Conservation (phyloP, 2,888 invertebrate species). For the Beris morrisii region DNA sequence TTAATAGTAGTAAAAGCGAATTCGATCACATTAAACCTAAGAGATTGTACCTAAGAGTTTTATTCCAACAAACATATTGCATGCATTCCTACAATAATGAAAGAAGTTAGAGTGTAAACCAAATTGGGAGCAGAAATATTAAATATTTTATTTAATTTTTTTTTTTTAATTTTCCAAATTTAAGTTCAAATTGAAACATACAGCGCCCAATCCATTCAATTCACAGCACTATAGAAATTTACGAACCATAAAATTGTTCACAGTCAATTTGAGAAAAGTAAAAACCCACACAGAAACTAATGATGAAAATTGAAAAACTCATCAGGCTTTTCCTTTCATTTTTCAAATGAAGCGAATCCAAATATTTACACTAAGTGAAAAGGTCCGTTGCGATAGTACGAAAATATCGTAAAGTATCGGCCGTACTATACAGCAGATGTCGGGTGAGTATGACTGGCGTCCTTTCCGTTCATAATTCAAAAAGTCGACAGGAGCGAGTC, state of each 20-base stretch:
- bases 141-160: no score
- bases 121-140: no score
- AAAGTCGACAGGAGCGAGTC: slow-evolving; percentile 27
- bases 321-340: slow-evolving; percentile 12
- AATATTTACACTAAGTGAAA: slow-evolving; percentile 28
- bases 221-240: slow-evolving; percentile 2
- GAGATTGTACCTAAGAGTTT: no score
- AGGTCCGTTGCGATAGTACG: slow-evolving; percentile 9
- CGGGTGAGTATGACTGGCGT: slow-evolving; percentile 20
- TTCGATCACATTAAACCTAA: no score
- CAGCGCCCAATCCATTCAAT: no score
- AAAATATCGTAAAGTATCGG: slow-evolving; percentile 19
- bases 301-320: slow-evolving; percentile 22
- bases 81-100: no score
- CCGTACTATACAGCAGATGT: slow-evolving; percentile 13
- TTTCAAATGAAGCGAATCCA: slow-evolving; percentile 29
- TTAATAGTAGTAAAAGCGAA: no score
- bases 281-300: slow-evolving; percentile 15
- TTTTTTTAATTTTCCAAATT: no score
- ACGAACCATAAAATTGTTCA: slow-evolving; percentile 21
- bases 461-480: slow-evolving; percentile 24
- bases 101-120: no score
- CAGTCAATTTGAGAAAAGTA: slow-evolving; percentile 26
- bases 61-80: no score
- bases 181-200: no score